Base-by-base conservation (phyloP, 1,140 invertebrate species). In the Megalopta genalis region DNA sequence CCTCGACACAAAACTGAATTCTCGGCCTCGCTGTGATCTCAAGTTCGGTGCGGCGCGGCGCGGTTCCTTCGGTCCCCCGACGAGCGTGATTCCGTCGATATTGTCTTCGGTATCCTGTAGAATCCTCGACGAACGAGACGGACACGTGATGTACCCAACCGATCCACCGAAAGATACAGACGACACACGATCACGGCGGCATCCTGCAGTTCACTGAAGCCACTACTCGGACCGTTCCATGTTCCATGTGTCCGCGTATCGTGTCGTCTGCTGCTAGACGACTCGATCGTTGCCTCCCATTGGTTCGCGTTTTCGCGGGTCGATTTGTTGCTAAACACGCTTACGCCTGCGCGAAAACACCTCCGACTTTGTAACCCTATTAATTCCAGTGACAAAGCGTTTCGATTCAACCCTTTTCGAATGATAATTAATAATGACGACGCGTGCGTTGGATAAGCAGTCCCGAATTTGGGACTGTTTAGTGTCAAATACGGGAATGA, bases 281-380 rank as follows among this genome's bases (percentile, higher is more conserved):
- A 69, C 23, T 32, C 25, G 57, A 64, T 64, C 42, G 71, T 9
- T 62, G 21, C 14, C 75, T 76, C 78, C 57, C 69, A 89, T 88
- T 90, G 83, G 82, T 64, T 67, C 69, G 79, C 74, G 86, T 90
- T 92, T 92, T 92, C 90, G 90, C 90, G 90, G 91, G 91, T 92
- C 91, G 91, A 92, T 92, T 87, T 88, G 81, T 77, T 85, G 85
- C 84, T 82, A 84, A 85, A 81, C 52, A 68, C 64, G 39, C 21
- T n/a, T 66, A 87, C 91, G 90, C 88, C 89, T 76, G 88, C 89
- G 88, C 81, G 66, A 1, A 9, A 9, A n/a, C 14, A 42, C 16
- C 12, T 37, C 59, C 21, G 37, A 37, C 23, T 32, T 32, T 32
- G 1, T 8, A 21, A 5, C 27, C 14, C 42, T 12, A n/a, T 10